A percentile compares a stretch with the other conserved stretches of the same genome.
Conservation (phyloP, 1,140 invertebrate species). For the Trichonephila clavata region DNA sequence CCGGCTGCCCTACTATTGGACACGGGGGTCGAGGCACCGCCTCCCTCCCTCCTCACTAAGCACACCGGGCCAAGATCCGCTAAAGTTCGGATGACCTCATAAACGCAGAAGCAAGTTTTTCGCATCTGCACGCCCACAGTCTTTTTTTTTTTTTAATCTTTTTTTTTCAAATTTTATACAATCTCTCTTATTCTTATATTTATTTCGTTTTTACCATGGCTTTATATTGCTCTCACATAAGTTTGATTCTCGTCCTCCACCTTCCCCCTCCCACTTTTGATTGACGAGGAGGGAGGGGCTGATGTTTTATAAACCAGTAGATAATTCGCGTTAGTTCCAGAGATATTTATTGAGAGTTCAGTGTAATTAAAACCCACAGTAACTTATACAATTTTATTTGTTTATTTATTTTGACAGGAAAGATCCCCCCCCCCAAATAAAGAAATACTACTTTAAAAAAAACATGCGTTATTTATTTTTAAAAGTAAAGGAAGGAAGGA, state of each 20-base stretch:
- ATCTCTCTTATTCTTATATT: background rate
- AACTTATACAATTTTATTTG: too few relatives aligned
- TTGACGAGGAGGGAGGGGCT: background rate
- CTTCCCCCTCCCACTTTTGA: too few relatives aligned
- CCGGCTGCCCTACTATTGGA: slow-evolving; percentile 76
- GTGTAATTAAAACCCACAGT: background rate
- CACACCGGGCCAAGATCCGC: slow-evolving; percentile 53
- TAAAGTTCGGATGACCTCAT: slow-evolving; percentile 72
- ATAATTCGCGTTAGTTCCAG: background rate
- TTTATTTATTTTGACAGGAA: too few relatives aligned
- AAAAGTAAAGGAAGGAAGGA: too few relatives aligned
- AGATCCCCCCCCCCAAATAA: too few relatives aligned
- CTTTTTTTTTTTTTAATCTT: slow-evolving; percentile 49
- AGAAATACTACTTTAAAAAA: too few relatives aligned
- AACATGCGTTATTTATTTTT: too few relatives aligned
- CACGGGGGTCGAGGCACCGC: slow-evolving; percentile 69
- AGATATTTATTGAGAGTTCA: background rate
- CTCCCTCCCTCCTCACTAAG: slow-evolving; percentile 48
- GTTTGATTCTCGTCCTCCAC: background rate
- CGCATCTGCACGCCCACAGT: slow-evolving; percentile 67
- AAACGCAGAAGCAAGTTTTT: slow-evolving; percentile 69
- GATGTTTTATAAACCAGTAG: background rate
- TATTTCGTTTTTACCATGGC: background rate
- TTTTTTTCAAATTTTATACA: slow-evolving; percentile 30
- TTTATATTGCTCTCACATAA: background rate